Evolutionary conservation across 2,797 vertebrate genomes (phyloP).

Genomic region (Acanthurus lineatus): DNA sequence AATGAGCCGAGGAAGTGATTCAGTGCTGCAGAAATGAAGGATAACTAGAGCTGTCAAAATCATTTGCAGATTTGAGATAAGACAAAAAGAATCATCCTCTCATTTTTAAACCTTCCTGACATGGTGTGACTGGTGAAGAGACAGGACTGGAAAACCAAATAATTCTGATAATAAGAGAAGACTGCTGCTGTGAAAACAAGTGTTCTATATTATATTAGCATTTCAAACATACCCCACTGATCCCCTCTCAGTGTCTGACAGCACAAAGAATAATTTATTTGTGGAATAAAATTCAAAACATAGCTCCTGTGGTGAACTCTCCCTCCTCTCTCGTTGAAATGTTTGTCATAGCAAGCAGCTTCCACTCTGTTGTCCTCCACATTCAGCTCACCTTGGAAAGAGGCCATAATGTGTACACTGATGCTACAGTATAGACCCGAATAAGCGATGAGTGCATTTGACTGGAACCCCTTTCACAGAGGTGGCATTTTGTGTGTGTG

Average conservation of each 20-base stretch:
- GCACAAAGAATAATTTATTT: slow-evolving; percentile 52
- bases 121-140: slow-evolving; percentile 14
- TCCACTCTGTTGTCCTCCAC: slow-evolving; percentile 59
- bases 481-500: slow-evolving; percentile 30
- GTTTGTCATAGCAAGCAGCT: slow-evolving; percentile 44
- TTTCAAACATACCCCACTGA: slow-evolving; percentile 52
- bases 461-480: slow-evolving; percentile 53
- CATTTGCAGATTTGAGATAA: slow-evolving; percentile 40
- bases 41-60: slow-evolving; percentile 52
- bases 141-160: slow-evolving; percentile 17
- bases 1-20: slow-evolving; percentile 35
- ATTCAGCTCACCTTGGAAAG: slow-evolving; percentile 73
- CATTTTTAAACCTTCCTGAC: slow-evolving; percentile 34
- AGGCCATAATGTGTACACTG: slow-evolving; percentile 67
- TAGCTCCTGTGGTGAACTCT: slow-evolving; percentile 43
- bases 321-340: slow-evolving; percentile 36
- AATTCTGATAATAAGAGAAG: slow-evolving; percentile 31
- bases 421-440: slow-evolving; percentile 63
- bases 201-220: slow-evolving; percentile 54
- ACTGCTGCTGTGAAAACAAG: slow-evolving; percentile 34
- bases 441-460: slow-evolving; percentile 62
- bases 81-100: slow-evolving; percentile 15
- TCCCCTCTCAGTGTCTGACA: slow-evolving; percentile 43
- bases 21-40: slow-evolving; percentile 46
- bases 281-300: slow-evolving; percentile 32